Evolutionary conservation across 1,140 invertebrate species (phyloP).

Genomic region (Diprion similis): DNA sequence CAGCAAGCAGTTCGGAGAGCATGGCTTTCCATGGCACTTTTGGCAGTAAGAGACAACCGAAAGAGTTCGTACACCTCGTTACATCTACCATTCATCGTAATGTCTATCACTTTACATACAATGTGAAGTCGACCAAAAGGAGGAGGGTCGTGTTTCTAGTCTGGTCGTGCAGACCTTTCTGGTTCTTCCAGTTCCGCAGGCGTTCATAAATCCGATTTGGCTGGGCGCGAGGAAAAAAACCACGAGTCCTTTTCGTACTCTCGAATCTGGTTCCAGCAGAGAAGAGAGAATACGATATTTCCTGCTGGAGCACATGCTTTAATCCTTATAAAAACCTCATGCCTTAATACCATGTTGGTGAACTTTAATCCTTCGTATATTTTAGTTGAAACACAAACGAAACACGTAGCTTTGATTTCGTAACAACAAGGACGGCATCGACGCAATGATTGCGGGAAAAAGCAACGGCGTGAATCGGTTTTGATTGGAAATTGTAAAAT

Average conservation of each 20-base stretch:
- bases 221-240: neutral
- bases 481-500: no score
- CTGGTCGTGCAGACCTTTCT: neutral
- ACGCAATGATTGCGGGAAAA: no score
- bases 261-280: neutral
- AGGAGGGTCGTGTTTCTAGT: neutral
- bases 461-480: no score
- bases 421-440: no score
- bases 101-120: neutral
- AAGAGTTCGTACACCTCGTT: no score
- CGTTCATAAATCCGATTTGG: neutral
- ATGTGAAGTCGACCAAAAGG: neutral
- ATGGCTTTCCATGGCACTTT: no score
- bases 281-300: neutral
- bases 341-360: neutral
- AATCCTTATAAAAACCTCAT: neutral
- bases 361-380: neutral
- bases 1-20: no score
- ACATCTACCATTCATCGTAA: neutral
- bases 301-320: neutral
- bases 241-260: neutral
- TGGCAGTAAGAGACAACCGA: neutral
- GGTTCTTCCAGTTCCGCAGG: conserved; percentile 4
- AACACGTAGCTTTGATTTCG: no score
- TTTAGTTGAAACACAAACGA: no score